phyloP scores from a whole-genome alignment of 2,113 vertebrate genomes.

The Pogona vitticeps region DNA sequence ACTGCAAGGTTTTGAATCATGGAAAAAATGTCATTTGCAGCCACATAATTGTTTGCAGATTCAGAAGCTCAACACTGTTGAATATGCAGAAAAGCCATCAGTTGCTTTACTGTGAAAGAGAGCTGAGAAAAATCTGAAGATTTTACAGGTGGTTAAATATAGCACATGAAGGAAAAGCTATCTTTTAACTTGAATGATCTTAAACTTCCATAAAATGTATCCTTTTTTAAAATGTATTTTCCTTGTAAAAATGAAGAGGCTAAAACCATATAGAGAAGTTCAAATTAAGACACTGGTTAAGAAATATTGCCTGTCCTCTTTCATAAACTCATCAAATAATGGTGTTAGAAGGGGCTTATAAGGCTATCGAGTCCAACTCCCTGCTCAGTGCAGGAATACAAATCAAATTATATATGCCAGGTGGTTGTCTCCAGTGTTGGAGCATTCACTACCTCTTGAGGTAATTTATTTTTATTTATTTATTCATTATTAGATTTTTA shows the following conservation, averaged over 20 bases:
- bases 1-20: neutral
- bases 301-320: neutral
- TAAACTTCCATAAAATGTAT: neutral
- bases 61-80: neutral
- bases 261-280: neutral
- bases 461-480: too few relatives aligned
- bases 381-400: too few relatives aligned
- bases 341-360: too few relatives aligned
- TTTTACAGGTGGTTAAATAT: neutral
- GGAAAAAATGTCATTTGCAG: neutral
- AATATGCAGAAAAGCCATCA: slow-evolving; percentile 33
- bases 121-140: neutral
- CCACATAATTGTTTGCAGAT: slow-evolving; percentile 30
- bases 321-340: neutral
- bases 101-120: slow-evolving; percentile 5
- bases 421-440: too few relatives aligned
- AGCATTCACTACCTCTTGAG: too few relatives aligned
- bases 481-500: too few relatives aligned
- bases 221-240: neutral
- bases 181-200: neutral
- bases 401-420: too few relatives aligned
- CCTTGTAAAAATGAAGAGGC: neutral
- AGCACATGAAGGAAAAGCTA: neutral
- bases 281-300: neutral
- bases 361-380: too few relatives aligned